Conservation (phyloP, 2,797 vertebrate genomes). For the Helarctos malayanus region DNA sequence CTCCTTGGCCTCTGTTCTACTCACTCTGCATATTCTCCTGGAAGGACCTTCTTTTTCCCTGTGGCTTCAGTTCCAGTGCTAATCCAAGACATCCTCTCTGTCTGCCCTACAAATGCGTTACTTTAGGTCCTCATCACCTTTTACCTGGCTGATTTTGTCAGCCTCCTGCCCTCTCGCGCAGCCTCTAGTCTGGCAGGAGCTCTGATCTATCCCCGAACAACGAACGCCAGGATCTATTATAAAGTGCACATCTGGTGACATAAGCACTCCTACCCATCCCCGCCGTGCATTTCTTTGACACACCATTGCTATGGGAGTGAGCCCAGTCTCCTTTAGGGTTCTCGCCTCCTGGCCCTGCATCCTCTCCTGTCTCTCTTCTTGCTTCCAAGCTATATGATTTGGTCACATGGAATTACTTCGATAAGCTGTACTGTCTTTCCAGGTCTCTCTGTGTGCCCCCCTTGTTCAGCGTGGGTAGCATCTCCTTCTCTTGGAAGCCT, state of each 20-base stretch:
- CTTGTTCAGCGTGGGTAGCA: background rate
- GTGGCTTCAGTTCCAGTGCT: background rate
- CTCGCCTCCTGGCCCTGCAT: background rate
- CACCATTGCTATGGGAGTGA: background rate
- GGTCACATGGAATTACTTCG: background rate
- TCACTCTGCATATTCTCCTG: background rate
- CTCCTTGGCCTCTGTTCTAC: background rate
- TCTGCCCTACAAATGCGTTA: background rate
- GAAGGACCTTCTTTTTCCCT: background rate
- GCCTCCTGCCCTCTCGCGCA: background rate
- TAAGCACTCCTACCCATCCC: background rate
- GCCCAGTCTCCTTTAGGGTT: background rate
- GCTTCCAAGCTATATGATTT: background rate
- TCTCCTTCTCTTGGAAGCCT: background rate
- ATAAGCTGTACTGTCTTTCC: background rate
- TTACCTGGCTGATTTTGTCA: background rate
- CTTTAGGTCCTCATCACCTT: background rate
- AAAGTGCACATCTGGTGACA: background rate
- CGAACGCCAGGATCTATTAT: background rate
- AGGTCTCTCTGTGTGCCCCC: background rate
- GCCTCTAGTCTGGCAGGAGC: background rate
- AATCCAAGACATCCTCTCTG: background rate
- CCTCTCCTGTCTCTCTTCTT: background rate
- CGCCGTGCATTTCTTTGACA: background rate
- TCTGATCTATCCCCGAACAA: background rate